phyloP scores from a whole-genome alignment of 2,888 invertebrate species.

The Limnephilus lunatus region DNA sequence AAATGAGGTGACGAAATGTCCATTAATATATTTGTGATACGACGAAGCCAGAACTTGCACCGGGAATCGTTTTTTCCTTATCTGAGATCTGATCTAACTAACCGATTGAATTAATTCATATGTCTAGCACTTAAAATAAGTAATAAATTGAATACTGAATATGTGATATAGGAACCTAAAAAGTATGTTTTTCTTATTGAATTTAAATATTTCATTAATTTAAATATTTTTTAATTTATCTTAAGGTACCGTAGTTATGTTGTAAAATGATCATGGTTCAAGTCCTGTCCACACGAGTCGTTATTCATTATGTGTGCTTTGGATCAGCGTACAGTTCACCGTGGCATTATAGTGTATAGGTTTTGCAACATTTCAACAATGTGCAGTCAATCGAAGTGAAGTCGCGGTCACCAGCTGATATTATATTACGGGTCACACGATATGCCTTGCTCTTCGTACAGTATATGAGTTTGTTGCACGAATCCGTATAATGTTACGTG shows the following conservation, averaged over 20 bases:
- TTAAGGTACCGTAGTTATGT: background rate
- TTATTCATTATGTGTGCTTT: background rate
- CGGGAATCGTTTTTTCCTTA: background rate
- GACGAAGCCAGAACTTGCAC: background rate
- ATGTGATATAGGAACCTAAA: no score
- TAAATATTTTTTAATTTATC: background rate
- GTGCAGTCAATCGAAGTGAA: constrained; percentile 28
- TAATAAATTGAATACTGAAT: no score
- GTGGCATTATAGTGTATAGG: background rate
- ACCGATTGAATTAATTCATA: background rate
- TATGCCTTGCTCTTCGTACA: background rate
- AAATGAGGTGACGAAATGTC: background rate
- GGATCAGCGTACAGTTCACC: background rate
- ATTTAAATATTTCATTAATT: no score
- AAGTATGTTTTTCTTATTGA: no score
- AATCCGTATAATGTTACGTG: background rate
- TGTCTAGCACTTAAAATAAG: background rate
- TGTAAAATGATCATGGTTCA: background rate
- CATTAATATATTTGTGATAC: background rate
- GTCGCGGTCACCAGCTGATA: constrained; percentile 22
- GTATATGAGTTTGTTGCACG: background rate
- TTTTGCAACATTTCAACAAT: background rate
- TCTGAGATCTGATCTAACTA: background rate
- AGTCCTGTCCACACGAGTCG: background rate
- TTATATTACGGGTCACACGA: constrained; percentile 15